Evolutionary conservation across 2,888 invertebrate genomes (phyloP), one percentile per base, ranked within the genome.

Genomic region (Pandemis heparana): DNA sequence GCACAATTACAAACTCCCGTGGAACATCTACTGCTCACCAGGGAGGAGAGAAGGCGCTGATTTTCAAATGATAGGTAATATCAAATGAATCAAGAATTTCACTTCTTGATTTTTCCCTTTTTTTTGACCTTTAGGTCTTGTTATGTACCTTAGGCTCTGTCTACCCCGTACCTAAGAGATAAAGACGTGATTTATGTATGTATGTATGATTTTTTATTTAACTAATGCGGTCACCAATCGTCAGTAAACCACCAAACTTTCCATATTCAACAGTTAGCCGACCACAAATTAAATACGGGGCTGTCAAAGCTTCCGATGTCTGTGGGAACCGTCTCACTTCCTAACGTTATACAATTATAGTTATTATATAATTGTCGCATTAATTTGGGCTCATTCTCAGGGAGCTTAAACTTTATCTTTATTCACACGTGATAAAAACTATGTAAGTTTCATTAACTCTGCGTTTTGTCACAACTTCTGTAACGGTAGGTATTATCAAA

Each of bases 231-330:
- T n/a, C 14, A 48, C 48, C 14, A 7, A 48, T 48, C 12, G 12
- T 5, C 12, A 43, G 43, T 43, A 43, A 43, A 43, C 43, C 43
- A 43, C 43, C 43, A 65, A 32, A 65, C 65, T 65, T 65, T 65
- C 53, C 51, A 56, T 67, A 41, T 56, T 53, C 66, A 56, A 41
- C 56, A 53, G 56, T 23, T n/a, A 60, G 1, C 8, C 16, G 39
- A 61, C 70, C 70, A 59, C 64, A 64, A 61, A 56, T 16, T 38
- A 18, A 23, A 46, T 70, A 46, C 18, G 18, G 12, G 43, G 67
- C 61, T 61, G 71, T 72, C 62, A 68, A 18, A 56, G 67, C 62
- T 63, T 68, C 72, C 72, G 72, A 72, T 63, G 67, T 68, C 41
- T 38, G 67, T 72, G 72, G 46, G 68, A 72, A 72, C n/a, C 18